A percentile compares a stretch with the other conserved stretches of the same genome.
These are phyloP conservation scores for Calameuta pallipes DNA, from an alignment of 2,888 invertebrate genomes.

Conservation along the genomic window DNA sequence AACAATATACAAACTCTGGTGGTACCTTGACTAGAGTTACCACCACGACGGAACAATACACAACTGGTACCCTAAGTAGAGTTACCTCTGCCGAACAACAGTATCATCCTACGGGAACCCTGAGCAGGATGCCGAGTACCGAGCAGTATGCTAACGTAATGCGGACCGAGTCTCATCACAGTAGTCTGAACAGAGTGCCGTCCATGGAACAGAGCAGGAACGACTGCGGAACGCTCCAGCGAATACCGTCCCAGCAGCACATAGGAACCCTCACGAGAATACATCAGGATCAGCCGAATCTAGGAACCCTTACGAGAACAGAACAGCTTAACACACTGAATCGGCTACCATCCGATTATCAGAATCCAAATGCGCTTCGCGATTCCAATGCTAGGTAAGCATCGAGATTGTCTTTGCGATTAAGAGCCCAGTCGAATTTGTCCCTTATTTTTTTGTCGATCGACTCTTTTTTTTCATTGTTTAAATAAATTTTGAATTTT, in stretches of 20 bases:
- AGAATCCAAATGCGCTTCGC: constrained; percentile 58
- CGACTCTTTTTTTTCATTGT: not conserved
- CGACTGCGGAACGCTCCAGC: constrained; percentile 44
- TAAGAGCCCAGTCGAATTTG: not conserved
- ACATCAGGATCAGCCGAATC: constrained; percentile 29
- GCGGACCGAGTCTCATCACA: constrained; percentile 22
- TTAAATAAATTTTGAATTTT: not conserved
- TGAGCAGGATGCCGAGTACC: not conserved
- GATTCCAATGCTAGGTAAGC: constrained; percentile 63
- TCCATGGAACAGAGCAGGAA: constrained; percentile 41
- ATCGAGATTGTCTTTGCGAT: constrained; percentile 60
- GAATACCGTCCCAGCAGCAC: constrained; percentile 63
- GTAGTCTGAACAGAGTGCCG: constrained; percentile 40
- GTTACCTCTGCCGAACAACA: constrained; percentile 19
- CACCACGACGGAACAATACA: constrained; percentile 42
- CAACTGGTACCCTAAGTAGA: constrained; percentile 25
- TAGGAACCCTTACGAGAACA: constrained; percentile 31
- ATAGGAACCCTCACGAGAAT: constrained; percentile 29
- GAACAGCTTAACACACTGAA: constrained; percentile 45
- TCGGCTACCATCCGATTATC: constrained; percentile 61
- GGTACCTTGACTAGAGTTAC: constrained; percentile 28
- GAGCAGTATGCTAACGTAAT: not conserved
- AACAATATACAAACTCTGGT: constrained; percentile 8
- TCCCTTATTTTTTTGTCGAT: not conserved
- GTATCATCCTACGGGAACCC: constrained; percentile 6